Conservation (phyloP, 1,140 invertebrate genomes). For the Heliconius hewitsoni region DNA sequence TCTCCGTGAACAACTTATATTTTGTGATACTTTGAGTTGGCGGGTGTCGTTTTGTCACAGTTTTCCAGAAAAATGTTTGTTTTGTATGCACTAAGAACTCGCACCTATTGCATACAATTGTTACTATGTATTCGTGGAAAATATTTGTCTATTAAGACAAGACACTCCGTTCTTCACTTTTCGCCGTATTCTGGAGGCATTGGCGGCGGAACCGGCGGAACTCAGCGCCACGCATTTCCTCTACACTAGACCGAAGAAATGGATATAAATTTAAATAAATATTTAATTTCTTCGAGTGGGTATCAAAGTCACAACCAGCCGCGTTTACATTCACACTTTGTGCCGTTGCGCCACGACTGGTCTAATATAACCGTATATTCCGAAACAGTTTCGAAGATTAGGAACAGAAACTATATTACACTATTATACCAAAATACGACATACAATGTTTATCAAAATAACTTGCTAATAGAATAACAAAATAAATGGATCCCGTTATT, state of each 20-base stretch:
- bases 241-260: too few species aligned
- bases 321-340: too few species aligned
- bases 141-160: too few species aligned
- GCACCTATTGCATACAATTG: background rate
- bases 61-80: background rate
- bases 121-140: background rate
- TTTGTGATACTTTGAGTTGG: background rate
- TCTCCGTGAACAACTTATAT: background rate
- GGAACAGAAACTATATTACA: background rate
- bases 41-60: background rate
- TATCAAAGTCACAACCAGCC: too few species aligned
- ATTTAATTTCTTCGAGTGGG: too few species aligned
- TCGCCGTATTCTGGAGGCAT: background rate
- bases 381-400: background rate
- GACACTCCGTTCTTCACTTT: too few species aligned
- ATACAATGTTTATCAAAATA: conserved; percentile 32
- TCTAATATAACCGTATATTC: background rate
- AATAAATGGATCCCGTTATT: conserved; percentile 63
- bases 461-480: conserved; percentile 63
- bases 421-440: conserved; percentile 6
- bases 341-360: background rate
- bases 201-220: background rate
- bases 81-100: background rate
- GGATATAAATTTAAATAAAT: too few species aligned
- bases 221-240: background rate